Evolutionary conservation across 2,113 vertebrate genomes (phyloP), one percentile per base, ranked within the genome.

Genomic region (Aix galericulata): DNA sequence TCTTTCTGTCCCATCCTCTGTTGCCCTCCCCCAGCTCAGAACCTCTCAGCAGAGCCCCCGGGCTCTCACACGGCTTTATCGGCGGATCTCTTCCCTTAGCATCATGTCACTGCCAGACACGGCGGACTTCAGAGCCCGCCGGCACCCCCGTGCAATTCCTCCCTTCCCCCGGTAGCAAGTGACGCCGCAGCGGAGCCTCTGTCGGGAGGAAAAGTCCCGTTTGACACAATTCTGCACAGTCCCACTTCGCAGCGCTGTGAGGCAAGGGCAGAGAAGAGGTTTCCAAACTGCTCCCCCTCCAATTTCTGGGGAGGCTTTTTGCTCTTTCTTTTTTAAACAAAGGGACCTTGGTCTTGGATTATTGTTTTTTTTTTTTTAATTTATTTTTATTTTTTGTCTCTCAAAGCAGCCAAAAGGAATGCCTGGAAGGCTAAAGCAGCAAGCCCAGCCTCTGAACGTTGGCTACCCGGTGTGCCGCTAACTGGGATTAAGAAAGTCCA

Each of bases 401-500:
- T 55, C 66, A 13, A 78, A 80, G 85, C 69, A 8, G 25, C 32
- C 1, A 1, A 20, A 78, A 68, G 63, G 67, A 72, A 29, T 8
- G 72, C 31, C 73, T 68, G 94, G 69, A 60, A 84, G 88, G 58
- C 91, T 60, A 26, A 34, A 71, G 84, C 53, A 20, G 89, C 83
- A 63, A 55, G 69, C 88, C 59, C 74, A 82, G 40, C 62, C 13
- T 40, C 40, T 71, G 11, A 22, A 10, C 8, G 0, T 1, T 1
- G 5, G 17, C 74, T 94, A 56, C 64, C 2, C 42, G 27, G 86
- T 5, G 1, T 1, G 44, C 83, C 11, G 22, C 13, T 81, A 52
- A 60, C 42, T 8, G 68, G 76, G 86, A 94, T 77, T 73, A 42
- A 38, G 73, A 88, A 95, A 95, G 88, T 93, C 95, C 77, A 93